Conservation (phyloP, 2,888 invertebrate species). For the Netelia virgata region DNA sequence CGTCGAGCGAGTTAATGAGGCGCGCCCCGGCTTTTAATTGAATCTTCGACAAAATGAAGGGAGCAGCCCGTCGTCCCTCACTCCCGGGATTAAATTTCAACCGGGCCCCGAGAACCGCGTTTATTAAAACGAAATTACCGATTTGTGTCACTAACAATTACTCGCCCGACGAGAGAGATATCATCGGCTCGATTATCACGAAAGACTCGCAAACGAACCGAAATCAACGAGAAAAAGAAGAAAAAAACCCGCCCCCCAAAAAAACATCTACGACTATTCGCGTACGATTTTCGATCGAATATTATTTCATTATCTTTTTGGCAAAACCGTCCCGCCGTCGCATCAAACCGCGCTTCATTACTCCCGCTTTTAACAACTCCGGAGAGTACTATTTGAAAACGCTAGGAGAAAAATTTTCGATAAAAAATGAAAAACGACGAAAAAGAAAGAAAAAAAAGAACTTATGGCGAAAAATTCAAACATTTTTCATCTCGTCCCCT, state of each 20-base stretch:
- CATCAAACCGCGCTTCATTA: background rate
- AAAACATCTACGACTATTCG: background rate
- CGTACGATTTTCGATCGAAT: background rate
- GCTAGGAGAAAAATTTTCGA: no score
- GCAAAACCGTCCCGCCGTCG: background rate
- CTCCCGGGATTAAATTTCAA: conserved; percentile 17
- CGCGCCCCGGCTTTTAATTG: conserved; percentile 42
- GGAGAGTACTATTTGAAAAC: background rate
- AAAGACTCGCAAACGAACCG: background rate
- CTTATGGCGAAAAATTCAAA: conserved; percentile 9
- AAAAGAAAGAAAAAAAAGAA: background rate
- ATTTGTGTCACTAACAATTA: conserved; percentile 60
- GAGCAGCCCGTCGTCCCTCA: background rate
- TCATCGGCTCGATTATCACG: conserved; percentile 3
- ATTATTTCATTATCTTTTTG: conserved; percentile 19
- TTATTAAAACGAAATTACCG: conserved; percentile 52
- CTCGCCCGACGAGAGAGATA: conserved; percentile 36
- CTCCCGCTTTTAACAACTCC: background rate
- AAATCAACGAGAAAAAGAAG: background rate
- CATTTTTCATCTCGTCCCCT: conserved; percentile 6
- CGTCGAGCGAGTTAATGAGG: conserved; percentile 47
- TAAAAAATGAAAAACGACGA: background rate
- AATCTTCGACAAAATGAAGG: conserved; percentile 39
- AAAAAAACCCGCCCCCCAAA: background rate
- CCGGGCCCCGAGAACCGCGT: conserved; percentile 1